phyloP scores from a whole-genome alignment of 2,888 invertebrate species.

The Esperia sulphurella region DNA sequence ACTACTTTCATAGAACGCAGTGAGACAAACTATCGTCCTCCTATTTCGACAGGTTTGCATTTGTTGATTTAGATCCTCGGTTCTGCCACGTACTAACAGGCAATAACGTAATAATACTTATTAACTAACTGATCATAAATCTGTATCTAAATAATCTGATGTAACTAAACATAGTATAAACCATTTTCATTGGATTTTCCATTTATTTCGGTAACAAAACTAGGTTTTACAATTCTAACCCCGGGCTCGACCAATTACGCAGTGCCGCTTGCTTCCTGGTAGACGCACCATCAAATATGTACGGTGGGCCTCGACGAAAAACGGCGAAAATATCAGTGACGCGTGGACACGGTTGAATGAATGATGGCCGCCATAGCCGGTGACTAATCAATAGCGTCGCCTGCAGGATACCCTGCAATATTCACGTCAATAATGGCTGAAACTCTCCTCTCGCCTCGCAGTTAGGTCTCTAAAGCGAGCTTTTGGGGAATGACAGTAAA shows the following conservation, averaged over 20 bases:
- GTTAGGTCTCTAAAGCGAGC: too few relatives aligned
- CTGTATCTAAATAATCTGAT: too few relatives aligned
- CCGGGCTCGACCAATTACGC: conserved; percentile 57
- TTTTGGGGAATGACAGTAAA: not conserved
- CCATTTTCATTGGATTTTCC: too few relatives aligned
- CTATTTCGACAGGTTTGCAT: too few relatives aligned
- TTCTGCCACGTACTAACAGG: too few relatives aligned
- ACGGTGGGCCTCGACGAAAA: conserved; percentile 41
- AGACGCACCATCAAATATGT: conserved; percentile 62
- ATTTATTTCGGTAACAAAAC: too few relatives aligned
- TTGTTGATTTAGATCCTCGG: too few relatives aligned
- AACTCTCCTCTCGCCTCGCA: conserved; percentile 16
- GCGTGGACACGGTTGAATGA: conserved; percentile 57
- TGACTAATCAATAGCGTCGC: conserved; percentile 47
- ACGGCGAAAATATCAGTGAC: conserved; percentile 35
- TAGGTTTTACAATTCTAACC: conserved; percentile 33
- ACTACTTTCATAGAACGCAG: too few relatives aligned
- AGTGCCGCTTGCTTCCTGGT: conserved; percentile 55
- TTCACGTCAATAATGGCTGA: conserved; percentile 46
- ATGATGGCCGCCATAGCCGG: conserved; percentile 45
- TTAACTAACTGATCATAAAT: too few relatives aligned
- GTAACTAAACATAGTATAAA: too few relatives aligned
- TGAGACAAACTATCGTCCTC: too few relatives aligned
- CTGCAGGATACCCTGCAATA: conserved; percentile 38
- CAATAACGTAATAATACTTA: too few relatives aligned